Evolutionary conservation across 2,888 invertebrate species (phyloP).

Genomic region (Craniophora ligustri): DNA sequence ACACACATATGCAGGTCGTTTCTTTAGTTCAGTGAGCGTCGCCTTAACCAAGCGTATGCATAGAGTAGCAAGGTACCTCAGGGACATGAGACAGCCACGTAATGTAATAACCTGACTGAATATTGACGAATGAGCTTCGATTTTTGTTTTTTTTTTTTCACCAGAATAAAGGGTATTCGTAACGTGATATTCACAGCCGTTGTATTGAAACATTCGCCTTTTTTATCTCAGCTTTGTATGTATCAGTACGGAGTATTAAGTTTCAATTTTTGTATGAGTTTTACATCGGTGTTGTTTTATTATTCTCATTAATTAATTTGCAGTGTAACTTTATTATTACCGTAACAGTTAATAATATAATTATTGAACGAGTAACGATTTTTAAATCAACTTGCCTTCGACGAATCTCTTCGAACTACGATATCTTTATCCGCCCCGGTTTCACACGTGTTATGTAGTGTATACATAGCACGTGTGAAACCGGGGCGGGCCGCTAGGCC

Average conservation of each 20-base stretch:
- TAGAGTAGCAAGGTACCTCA: conserved; percentile 28
- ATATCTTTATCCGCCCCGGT: too few relatives aligned
- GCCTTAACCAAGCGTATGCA: conserved; percentile 45
- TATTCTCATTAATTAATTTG: conserved; percentile 13
- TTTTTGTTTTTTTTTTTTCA: conserved; percentile 37
- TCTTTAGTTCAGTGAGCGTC: conserved; percentile 20
- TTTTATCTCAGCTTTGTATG: conserved; percentile 15
- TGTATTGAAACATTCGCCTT: conserved; percentile 12
- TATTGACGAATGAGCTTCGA: conserved; percentile 58
- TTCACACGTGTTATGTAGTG: too few relatives aligned
- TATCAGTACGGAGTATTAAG: conserved; percentile 2
- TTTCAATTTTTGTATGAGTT: conserved; percentile 21
- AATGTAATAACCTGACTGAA: conserved; percentile 61
- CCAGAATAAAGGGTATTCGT: conserved; percentile 33
- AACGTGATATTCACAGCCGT: conserved; percentile 40
- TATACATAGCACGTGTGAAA: too few relatives aligned
- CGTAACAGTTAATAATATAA: too few relatives aligned
- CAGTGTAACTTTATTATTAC: too few relatives aligned
- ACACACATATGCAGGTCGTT: conserved; percentile 2
- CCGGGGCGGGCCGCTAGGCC: too few relatives aligned
- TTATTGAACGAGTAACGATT: too few relatives aligned
- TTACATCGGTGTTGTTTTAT: conserved; percentile 1
- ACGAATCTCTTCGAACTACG: too few relatives aligned
- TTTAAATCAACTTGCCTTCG: too few relatives aligned
- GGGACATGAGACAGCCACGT: conserved; percentile 42